Percentiles rank a stretch among this genome's conserved stretches.
Evolutionary conservation across 2,113 vertebrate species (phyloP).

Genomic region (Pangasianodon gigas): DNA sequence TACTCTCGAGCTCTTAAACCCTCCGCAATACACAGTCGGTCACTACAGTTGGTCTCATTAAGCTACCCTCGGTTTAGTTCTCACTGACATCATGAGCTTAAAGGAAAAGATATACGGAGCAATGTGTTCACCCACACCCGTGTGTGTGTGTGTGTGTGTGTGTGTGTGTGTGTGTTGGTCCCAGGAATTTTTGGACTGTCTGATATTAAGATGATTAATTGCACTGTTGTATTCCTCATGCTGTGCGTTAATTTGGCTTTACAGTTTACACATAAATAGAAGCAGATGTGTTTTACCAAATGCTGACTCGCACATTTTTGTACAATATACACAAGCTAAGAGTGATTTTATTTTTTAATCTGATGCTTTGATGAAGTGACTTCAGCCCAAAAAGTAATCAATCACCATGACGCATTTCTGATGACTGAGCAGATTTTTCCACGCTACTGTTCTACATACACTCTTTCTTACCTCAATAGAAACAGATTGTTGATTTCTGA

Average conservation of each 20-base stretch:
- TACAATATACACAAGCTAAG: background rate
- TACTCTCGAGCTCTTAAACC: constrained; percentile 13
- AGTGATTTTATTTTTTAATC: constrained; percentile 6
- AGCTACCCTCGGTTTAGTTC: background rate
- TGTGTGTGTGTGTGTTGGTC: background rate
- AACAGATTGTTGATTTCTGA: constrained; percentile 47
- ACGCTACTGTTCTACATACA: background rate
- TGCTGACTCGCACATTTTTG: constrained; percentile 27
- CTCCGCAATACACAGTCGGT: background rate
- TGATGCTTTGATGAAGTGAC: background rate
- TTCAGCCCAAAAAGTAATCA: background rate
- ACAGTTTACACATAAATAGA: background rate
- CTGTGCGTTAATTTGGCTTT: constrained; percentile 28
- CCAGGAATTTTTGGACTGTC: background rate
- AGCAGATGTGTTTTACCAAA: constrained; percentile 30
- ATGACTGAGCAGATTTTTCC: background rate
- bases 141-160: background rate
- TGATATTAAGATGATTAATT: constrained; percentile 22
- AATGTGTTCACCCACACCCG: background rate
- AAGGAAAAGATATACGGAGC: background rate
- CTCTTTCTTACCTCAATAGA: constrained; percentile 26
- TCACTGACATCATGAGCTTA: background rate
- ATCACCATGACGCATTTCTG: background rate
- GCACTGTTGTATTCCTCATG: background rate
- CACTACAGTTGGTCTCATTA: background rate